Percentiles rank a stretch among this genome's conserved stretches.
phyloP scores from a whole-genome alignment of 2,888 invertebrate species.

The Drosophila pseudotakahashii region DNA sequence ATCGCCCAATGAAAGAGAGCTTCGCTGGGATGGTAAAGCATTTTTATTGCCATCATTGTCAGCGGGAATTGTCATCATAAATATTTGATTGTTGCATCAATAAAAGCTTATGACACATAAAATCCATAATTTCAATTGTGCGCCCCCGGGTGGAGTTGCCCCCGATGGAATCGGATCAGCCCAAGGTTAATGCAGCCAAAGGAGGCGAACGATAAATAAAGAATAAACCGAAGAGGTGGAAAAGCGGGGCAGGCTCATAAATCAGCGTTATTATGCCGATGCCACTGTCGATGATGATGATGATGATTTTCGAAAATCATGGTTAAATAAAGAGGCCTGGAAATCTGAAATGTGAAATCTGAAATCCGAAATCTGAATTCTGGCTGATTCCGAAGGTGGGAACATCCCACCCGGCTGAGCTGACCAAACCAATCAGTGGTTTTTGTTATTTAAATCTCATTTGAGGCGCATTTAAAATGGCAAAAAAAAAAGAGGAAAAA shows the following conservation, averaged over 20 bases:
- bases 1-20: neutral
- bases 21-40: constrained; percentile 54
- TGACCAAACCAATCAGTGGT: constrained; percentile 35
- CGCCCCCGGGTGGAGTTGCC: constrained; percentile 45
- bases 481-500: neutral
- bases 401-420: neutral
- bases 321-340: constrained; percentile 11
- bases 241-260: constrained; percentile 15
- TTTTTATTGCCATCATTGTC: constrained; percentile 77
- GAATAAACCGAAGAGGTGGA: constrained; percentile 14
- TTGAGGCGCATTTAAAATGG: constrained; percentile 41
- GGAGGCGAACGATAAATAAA: constrained; percentile 42
- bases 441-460: constrained; percentile 58
- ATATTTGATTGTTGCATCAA: constrained; percentile 80
- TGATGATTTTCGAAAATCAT: constrained; percentile 17
- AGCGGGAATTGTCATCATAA: constrained; percentile 79
- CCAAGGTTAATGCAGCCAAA: constrained; percentile 49
- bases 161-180: constrained; percentile 27
- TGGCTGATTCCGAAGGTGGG: neutral
- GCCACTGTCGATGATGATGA: neutral
- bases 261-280: constrained; percentile 18
- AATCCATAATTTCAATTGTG: constrained; percentile 80
- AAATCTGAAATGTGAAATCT: neutral
- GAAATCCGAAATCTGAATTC: neutral
- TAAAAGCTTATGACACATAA: constrained; percentile 79